Evolutionary conservation across 2,113 vertebrate genomes (phyloP), one percentile per base, ranked within the genome.

Genomic region (Cebus imitator): DNA sequence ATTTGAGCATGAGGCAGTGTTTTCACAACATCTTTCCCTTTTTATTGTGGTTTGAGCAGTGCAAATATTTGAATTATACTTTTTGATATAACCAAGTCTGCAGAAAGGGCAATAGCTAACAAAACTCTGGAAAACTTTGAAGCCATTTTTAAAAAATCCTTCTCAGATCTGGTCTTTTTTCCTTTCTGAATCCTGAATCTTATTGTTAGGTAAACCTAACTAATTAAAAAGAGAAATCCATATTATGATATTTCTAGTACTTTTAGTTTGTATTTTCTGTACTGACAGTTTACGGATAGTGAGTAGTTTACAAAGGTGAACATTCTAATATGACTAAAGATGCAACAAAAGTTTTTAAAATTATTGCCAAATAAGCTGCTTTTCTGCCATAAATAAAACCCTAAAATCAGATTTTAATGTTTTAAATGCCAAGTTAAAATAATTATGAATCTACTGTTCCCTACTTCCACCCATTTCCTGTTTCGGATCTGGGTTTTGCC

Each of bases 1-100:
- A 68, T 80, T 73, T 90, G 87, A 82, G 43, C 37, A 23, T 14
- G 66, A 83, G 78, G 72, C 72, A 72, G 30, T 91, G 79, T 97
- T 96, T 97, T 94, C 95, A 91, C 81, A 92, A 94, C 91, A 96
- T 92, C 87, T 93, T 95, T 72, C 58, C 17, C 32, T 64, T 70
- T 94, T 88, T 92, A 45, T 96, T 94, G 89, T 84, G 92, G 90
- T 92, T 90, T 88, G 73, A 95, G 45, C 64, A 72, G n/a, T 91
- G 91, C 76, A 96, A 97, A 96, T 94, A 95, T 3, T 32, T 93
- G 85, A 90, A 89, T 96, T 85, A 72, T 13, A 92, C 57, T 75
- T 88, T 95, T 73, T 79, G 72, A 61, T 66, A 85, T 68, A 92
- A 95, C 90, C 52, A 55, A 76, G 55, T 87, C 84, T 95, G 58